Evolutionary conservation across 2,888 invertebrate genomes (phyloP).

Genomic region (Sinhomidia bicolor): DNA sequence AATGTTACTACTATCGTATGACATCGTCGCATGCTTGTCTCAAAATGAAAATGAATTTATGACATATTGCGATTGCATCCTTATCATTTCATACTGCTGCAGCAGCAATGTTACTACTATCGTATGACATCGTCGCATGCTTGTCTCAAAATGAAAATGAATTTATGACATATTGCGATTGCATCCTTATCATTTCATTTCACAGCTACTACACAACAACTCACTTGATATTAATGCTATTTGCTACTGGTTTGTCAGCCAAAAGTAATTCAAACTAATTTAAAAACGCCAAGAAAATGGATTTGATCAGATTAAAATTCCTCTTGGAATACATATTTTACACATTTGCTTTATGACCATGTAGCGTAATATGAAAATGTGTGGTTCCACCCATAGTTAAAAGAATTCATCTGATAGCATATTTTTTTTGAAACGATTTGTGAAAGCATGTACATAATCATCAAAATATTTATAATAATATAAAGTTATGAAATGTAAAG

Average conservation of each 20-base stretch:
- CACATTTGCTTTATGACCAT: not conserved
- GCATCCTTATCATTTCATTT: conserved; percentile 10
- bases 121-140: not conserved
- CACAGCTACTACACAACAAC: not conserved
- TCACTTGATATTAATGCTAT: not conserved
- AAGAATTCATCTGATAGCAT: conserved; percentile 12
- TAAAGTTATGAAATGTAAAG: conserved; percentile 19
- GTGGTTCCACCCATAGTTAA: conserved; percentile 25
- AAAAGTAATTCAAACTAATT: conserved; percentile 60
- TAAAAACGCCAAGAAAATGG: conserved; percentile 59
- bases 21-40: not conserved
- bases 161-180: conserved; percentile 28
- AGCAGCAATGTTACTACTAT: not conserved
- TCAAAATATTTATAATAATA: not conserved
- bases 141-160: conserved; percentile 17
- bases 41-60: conserved; percentile 26
- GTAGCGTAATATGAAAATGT: not conserved
- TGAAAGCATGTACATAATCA: not conserved
- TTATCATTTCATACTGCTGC: not conserved
- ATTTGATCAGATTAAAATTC: conserved; percentile 65
- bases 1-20: not conserved
- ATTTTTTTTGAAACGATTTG: not conserved
- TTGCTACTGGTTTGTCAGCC: conserved; percentile 37
- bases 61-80: conserved; percentile 29
- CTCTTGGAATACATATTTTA: conserved; percentile 9